Percentiles rank a stretch among this genome's conserved stretches.
These are phyloP conservation scores for Dendrolimus pini DNA, from an alignment of 2,888 invertebrate species.

Conservation along the genomic window DNA sequence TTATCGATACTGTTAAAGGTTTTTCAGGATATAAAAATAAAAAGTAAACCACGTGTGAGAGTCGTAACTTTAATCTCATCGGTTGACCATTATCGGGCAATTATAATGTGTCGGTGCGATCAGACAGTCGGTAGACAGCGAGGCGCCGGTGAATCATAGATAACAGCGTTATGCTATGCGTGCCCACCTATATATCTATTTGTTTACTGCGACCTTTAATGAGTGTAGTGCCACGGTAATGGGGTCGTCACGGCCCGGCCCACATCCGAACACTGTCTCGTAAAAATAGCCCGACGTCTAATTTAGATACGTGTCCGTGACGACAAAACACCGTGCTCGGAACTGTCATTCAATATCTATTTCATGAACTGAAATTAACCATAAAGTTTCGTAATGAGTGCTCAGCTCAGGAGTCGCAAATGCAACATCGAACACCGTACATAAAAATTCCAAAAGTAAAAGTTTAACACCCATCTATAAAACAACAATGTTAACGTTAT, in stretches of 20 bases:
- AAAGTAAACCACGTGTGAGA: constrained; percentile 38
- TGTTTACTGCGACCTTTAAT: constrained; percentile 68
- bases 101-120: constrained; percentile 59
- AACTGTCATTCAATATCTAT: neutral
- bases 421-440: too few species aligned
- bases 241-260: constrained; percentile 39
- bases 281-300: constrained; percentile 36
- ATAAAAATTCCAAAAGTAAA: too few species aligned
- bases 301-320: neutral
- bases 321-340: neutral
- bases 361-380: too few species aligned
- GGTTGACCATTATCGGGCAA: constrained; percentile 58
- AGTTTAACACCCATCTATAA: too few species aligned
- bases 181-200: constrained; percentile 61
- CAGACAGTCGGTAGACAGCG: constrained; percentile 65
- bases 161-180: constrained; percentile 56
- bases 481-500: too few species aligned
- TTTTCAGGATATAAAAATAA: constrained; percentile 15
- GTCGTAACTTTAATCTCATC: constrained; percentile 59
- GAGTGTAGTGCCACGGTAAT: constrained; percentile 50
- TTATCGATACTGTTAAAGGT: neutral
- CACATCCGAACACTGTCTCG: constrained; percentile 31
- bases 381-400: too few species aligned
- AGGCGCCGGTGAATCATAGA: constrained; percentile 73
- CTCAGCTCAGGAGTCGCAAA: too few species aligned